Base-by-base conservation (phyloP, 1,140 invertebrate genomes). In the Drosophila miranda region DNA sequence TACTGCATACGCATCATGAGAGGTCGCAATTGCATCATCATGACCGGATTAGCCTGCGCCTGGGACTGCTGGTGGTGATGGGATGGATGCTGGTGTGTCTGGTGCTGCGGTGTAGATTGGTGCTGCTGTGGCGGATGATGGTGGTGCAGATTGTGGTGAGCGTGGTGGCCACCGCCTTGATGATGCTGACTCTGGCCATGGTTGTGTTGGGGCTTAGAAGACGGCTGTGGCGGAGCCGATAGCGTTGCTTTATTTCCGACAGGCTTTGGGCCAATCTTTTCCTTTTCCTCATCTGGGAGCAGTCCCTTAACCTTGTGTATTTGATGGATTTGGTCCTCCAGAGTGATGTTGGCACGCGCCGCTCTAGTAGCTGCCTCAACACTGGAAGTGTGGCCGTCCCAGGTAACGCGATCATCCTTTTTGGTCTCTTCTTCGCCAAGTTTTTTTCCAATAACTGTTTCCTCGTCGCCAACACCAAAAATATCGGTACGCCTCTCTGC, bases 401-500 rank as follows among this genome's bases (percentile, higher is more conserved):
- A 99, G 21, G 97, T 98, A 1, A 98, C 96, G 77, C 96, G 97
- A 87, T 98, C 97, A 89, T 96, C 95, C 90, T 95, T 96, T 72
- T 94, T 94, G 70, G 94, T 95, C 91, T 96, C 98, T 86, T 99
- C 98, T 91, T 99, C 98, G 7, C 99, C 99, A 73, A 99, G 97
- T 92, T 99, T 99, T 92, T 99, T 98, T 94, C 99, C 99, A 91
- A 99, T 99, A 2, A 97, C 96, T 0, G 98, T 99, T 93, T 99
- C 99, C 91, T 99, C 98, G 86, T 97, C 97, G 68, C 98, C 99
- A 59, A 97, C 96, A 93, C 99, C 99, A 91, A 99, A 99, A 92
- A 99, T 99, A 94, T 99, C 99, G 3, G 99, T 99, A 96, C 99
- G 97, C 76, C 98, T 94, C 89, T 99, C 98, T 0, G 98, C 99